These are phyloP conservation scores for cattle (Bos taurus) DNA, from an alignment of 2,113 vertebrate genomes.

Conservation along the genomic window DNA sequence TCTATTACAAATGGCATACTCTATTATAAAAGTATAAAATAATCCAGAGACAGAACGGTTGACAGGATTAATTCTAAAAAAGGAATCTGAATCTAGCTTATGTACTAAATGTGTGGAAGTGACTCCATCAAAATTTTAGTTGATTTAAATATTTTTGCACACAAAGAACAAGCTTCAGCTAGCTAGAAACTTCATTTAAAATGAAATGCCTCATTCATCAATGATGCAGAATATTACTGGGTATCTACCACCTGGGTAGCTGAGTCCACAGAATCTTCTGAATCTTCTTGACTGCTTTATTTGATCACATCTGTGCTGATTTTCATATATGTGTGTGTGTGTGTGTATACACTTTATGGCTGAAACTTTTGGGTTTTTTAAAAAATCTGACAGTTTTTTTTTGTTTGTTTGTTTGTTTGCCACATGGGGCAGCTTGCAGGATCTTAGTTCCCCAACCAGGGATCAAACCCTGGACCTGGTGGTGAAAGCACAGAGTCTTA, in stretches of 20 bases:
- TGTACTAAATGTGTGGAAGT: not conserved
- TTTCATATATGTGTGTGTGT: not conserved
- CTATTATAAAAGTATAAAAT: slow-evolving; percentile 16
- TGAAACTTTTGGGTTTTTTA: not conserved
- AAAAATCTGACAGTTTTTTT: slow-evolving; percentile 10
- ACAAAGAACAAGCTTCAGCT: not conserved
- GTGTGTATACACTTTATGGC: not conserved
- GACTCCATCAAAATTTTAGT: not conserved
- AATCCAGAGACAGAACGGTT: not conserved
- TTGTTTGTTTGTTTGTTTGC: not conserved
- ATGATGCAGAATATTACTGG: not conserved
- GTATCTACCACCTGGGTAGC: not conserved
- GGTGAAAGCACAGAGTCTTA: not conserved
- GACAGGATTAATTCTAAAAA: not conserved
- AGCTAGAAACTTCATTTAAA: not conserved
- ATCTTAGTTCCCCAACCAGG: not conserved
- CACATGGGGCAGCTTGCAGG: not conserved
- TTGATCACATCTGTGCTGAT: not conserved
- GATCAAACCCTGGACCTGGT: not conserved
- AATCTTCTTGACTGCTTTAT: not conserved
- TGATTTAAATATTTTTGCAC: not conserved
- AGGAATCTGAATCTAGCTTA: not conserved
- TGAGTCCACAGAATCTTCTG: not conserved
- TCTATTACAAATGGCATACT: not conserved
- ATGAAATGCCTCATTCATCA: not conserved